Base-by-base conservation (phyloP, 2,113 vertebrate species). In the Tetrao urogallus region DNA sequence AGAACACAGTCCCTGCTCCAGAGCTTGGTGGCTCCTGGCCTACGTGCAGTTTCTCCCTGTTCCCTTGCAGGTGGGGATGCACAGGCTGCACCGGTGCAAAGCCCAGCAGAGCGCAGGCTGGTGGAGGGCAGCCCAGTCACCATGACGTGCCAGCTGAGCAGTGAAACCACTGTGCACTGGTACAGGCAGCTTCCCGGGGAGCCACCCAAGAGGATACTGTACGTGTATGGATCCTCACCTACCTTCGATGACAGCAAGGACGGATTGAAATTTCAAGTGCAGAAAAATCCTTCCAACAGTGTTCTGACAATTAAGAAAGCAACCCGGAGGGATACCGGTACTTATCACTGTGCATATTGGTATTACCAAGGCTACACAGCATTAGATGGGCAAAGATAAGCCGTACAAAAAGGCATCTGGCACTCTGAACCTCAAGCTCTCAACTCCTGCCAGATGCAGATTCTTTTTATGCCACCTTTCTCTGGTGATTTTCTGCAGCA, bases 81-180 rank as follows among this genome's bases (percentile, higher is more conserved):
- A 1, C 78, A 89, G 58, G 20, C n/a, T 14, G n/a, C 7, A 6
- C 92, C 81, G 1, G 10, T 12, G 19, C 94, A 95, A 78, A 87
- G 1, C 7, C 94, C 88, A 0, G 2, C 1, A 17, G 2, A 43
- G 36, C 32, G 3, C 45, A 3, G 0, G 2, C 1, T 6, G 50
- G 10, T 48, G 60, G 36, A 3, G 15, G 64, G 40, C 40, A 48
- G 0, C 1, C 48, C 77, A 30, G 30, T 25, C n/a, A 47, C 2
- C 6, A 54, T 94, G 36, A 1, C 0, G 0, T 95, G 95, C 54
- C 8, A 0, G 6, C 11, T 76, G 6, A 0, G 0, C 1, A 0
- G 1, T 0, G 2, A 4, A 11, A 0, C 0, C 0, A 0, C 0
- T 1, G 2, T 92, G 17, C 84, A 45, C 45, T 45, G 45, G 45